phyloP scores from a whole-genome alignment of 2,888 invertebrate species.

The Mimas tiliae region DNA sequence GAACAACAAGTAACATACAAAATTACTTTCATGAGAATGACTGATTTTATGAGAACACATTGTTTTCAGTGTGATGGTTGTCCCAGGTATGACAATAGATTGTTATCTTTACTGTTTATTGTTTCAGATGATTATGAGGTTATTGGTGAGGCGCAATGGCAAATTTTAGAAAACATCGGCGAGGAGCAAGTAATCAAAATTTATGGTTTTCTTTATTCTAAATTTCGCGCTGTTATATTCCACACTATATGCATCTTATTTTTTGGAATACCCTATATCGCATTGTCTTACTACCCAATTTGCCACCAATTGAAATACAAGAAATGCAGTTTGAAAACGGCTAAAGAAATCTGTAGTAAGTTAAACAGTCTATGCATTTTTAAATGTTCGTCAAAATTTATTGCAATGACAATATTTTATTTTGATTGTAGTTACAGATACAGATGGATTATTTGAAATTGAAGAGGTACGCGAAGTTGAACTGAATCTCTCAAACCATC shows the following conservation, averaged over 20 bases:
- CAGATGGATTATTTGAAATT: constrained; percentile 72
- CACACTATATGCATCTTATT: constrained; percentile 77
- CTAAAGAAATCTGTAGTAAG: constrained; percentile 84
- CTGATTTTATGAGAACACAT: too few species aligned
- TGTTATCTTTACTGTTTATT: constrained; percentile 33
- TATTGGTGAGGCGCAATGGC: constrained; percentile 82
- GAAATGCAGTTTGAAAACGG: constrained; percentile 83
- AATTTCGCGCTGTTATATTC: constrained; percentile 72
- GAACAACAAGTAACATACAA: too few species aligned
- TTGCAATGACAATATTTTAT: neutral
- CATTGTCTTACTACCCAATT: constrained; percentile 83
- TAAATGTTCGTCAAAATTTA: neutral
- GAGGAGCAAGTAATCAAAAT: constrained; percentile 78
- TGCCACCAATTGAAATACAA: constrained; percentile 81
- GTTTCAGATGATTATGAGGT: constrained; percentile 83
- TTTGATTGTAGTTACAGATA: constrained; percentile 74
- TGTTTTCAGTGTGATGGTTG: neutral
- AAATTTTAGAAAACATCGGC: constrained; percentile 78
- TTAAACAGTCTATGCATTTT: constrained; percentile 23
- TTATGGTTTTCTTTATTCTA: constrained; percentile 80
- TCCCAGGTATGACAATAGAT: neutral
- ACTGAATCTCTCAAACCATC: constrained; percentile 71
- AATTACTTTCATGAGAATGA: too few species aligned
- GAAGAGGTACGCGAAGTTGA: constrained; percentile 72
- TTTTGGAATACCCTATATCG: constrained; percentile 84